Evolutionary conservation across 2,113 vertebrate species (phyloP).

Genomic region (Orycteropus afer): DNA sequence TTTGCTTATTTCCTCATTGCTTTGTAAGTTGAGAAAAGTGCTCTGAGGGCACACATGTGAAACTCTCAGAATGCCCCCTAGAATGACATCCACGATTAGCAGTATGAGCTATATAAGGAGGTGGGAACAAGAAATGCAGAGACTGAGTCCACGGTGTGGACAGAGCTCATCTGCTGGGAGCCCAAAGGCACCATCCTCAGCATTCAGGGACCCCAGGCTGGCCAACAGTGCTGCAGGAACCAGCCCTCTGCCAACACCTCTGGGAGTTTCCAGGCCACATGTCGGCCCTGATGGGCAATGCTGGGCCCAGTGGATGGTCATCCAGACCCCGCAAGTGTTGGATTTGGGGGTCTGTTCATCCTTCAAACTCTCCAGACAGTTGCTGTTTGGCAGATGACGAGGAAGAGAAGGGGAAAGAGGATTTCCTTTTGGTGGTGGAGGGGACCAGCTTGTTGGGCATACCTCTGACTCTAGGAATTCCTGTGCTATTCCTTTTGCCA

Average conservation of each 20-base stretch:
- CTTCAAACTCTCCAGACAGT: not conserved
- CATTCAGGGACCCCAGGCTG: not conserved
- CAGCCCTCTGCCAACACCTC: not conserved
- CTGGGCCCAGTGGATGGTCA: not conserved
- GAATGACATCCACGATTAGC: not conserved
- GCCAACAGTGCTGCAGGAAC: not conserved
- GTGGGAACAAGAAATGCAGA: not conserved
- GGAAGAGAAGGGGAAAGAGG: not conserved
- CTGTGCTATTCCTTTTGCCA: not conserved
- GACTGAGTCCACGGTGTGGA: not conserved
- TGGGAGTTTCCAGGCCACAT: not conserved
- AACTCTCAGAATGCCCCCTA: not conserved
- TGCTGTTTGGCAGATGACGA: not conserved
- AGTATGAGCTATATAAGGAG: not conserved
- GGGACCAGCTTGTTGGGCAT: fast-evolving
- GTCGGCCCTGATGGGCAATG: not conserved
- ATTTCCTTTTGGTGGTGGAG: not conserved
- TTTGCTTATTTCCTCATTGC: not conserved
- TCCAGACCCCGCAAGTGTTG: not conserved
- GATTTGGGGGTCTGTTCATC: not conserved
- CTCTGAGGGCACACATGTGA: not conserved
- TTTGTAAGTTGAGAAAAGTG: not conserved
- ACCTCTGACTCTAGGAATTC: not conserved
- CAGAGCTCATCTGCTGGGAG: not conserved
- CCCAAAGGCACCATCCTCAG: too few relatives aligned